phyloP scores from a whole-genome alignment of 2,888 invertebrate species.

The Caenorhabditis sp. region DNA sequence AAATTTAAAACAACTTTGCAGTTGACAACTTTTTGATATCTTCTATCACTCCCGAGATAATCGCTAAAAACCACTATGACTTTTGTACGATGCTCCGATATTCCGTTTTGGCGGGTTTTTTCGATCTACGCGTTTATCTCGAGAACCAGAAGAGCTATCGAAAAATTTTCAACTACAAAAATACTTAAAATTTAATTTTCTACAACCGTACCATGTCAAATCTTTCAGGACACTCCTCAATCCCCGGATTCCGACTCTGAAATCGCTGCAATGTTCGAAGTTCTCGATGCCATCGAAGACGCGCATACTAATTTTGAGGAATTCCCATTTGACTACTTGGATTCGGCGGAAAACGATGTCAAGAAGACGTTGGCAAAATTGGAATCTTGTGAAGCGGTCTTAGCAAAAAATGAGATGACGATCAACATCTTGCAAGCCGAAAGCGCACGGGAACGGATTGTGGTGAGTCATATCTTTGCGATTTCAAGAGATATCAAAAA shows the following conservation, averaged over 20 bases:
- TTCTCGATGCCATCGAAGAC: slow-evolving; percentile 69
- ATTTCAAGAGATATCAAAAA: too few species aligned
- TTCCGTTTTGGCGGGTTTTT: too few species aligned
- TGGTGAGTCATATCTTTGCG: slow-evolving; percentile 18
- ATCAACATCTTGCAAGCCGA: slow-evolving; percentile 77
- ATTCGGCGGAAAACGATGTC: slow-evolving; percentile 57
- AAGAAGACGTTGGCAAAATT: slow-evolving; percentile 66
- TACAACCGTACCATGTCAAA: too few species aligned
- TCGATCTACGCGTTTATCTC: too few species aligned
- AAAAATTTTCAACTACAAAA: too few species aligned
- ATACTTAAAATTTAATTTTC: too few species aligned
- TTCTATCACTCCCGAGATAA: too few species aligned
- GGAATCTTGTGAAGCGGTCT: slow-evolving; percentile 60
- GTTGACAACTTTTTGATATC: too few species aligned
- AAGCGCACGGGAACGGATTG: slow-evolving; percentile 65
- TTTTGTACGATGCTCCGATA: too few species aligned
- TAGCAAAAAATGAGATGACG: slow-evolving; percentile 77
- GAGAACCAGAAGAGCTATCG: too few species aligned
- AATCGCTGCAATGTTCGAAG: slow-evolving; percentile 58
- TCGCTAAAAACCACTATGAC: too few species aligned
- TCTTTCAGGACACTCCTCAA: background rate
- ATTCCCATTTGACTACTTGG: slow-evolving; percentile 72
- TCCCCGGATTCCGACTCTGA: slow-evolving; percentile 40
- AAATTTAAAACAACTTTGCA: too few species aligned
- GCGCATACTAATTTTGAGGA: slow-evolving; percentile 69